Evolutionary conservation across 2,113 vertebrate genomes (phyloP).

Genomic region (Solea senegalensis): DNA sequence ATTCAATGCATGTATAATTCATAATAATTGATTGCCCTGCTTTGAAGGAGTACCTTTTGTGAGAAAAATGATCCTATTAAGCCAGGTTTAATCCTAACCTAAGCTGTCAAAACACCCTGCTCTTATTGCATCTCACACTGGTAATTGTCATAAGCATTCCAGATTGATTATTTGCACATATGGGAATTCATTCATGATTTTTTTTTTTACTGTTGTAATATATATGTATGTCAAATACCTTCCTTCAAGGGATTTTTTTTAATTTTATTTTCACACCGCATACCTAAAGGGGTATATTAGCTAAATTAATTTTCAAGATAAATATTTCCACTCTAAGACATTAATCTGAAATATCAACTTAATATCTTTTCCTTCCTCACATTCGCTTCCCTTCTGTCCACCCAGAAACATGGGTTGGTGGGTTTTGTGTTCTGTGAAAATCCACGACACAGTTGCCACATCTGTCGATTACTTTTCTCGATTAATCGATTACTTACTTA

Average conservation of each 20-base stretch:
- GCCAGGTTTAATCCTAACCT: slow-evolving; percentile 94
- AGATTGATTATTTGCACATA: slow-evolving; percentile 93
- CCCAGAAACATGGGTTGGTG: background rate
- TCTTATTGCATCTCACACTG: slow-evolving; percentile 87
- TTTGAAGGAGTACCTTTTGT: slow-evolving; percentile 92
- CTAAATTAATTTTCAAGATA: slow-evolving; percentile 78
- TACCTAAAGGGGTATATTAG: slow-evolving; percentile 87
- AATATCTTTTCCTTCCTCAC: slow-evolving; percentile 20
- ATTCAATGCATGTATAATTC: slow-evolving; percentile 98
- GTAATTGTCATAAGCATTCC: slow-evolving; percentile 97
- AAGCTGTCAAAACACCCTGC: slow-evolving; percentile 92
- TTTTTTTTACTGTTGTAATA: slow-evolving; percentile 80
- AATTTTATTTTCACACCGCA: slow-evolving; percentile 74
- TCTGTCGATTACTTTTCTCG: no score
- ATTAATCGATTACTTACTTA: no score
- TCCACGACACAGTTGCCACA: background rate
- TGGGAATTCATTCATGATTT: slow-evolving; percentile 91
- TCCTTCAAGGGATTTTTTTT: slow-evolving; percentile 77
- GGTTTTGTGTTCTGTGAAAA: background rate
- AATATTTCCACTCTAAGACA: slow-evolving; percentile 65
- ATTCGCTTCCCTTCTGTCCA: slow-evolving; percentile 6
- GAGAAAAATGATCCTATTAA: slow-evolving; percentile 98
- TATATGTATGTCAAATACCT: slow-evolving; percentile 84
- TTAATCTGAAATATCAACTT: slow-evolving; percentile 59
- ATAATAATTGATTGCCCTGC: slow-evolving; percentile 97